phyloP scores from a whole-genome alignment of 2,113 vertebrate species.

The Coracopsis vasa region DNA sequence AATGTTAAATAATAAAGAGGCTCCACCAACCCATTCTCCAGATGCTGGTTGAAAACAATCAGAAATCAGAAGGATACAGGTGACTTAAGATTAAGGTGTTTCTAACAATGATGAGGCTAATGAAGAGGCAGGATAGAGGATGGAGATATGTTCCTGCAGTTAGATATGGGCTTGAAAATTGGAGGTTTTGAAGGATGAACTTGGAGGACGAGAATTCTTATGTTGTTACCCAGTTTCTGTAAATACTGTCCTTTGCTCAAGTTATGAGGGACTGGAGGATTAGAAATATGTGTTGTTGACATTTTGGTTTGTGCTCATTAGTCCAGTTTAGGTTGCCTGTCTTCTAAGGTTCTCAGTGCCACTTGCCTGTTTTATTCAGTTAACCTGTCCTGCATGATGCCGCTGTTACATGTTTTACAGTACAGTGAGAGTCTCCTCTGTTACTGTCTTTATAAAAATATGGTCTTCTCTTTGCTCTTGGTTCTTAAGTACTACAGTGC shows the following conservation, averaged over 20 bases:
- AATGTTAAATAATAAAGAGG: background rate
- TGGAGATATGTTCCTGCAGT: background rate
- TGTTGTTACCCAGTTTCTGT: background rate
- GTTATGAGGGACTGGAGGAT: background rate
- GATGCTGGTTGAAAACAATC: background rate
- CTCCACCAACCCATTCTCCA: background rate
- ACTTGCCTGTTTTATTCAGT: background rate
- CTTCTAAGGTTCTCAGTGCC: background rate
- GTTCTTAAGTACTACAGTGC: background rate
- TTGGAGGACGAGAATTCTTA: background rate
- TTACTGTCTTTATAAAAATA: background rate
- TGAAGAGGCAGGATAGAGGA: background rate
- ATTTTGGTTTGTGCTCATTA: background rate
- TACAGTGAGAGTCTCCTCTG: background rate
- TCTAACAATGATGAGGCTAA: background rate
- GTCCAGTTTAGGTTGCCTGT: background rate
- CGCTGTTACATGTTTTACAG: background rate
- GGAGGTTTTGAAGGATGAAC: background rate
- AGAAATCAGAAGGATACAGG: background rate
- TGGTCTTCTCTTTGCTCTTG: background rate
- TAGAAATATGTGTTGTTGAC: background rate
- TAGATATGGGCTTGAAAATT: background rate
- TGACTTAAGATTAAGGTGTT: background rate
- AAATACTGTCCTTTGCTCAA: background rate
- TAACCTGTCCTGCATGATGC: background rate